phyloP scores from a whole-genome alignment of 2,888 invertebrate genomes.

The Chrysodeixis includens region DNA sequence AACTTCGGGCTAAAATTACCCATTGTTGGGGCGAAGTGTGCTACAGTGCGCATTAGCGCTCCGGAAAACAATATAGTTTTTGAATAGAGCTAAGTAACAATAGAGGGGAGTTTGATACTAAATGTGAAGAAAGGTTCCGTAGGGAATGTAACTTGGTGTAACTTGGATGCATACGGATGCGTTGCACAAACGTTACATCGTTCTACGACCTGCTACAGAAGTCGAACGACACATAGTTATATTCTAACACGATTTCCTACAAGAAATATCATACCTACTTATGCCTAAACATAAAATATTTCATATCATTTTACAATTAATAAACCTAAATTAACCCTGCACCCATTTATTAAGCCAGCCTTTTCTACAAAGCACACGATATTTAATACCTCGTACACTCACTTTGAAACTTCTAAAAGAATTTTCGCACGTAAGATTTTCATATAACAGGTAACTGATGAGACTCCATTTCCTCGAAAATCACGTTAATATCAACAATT shows the following conservation, averaged over 20 bases:
- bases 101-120: conserved; percentile 9
- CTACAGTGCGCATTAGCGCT: conserved; percentile 34
- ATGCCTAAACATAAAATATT: too few relatives aligned
- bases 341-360: neutral
- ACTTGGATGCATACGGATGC: neutral
- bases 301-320: too few relatives aligned
- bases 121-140: conserved; percentile 36
- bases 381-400: neutral
- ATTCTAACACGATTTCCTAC: too few relatives aligned
- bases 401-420: neutral
- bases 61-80: conserved; percentile 51
- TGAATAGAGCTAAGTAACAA: conserved; percentile 54
- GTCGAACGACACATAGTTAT: too few relatives aligned
- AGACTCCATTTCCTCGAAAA: conserved; percentile 7
- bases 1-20: conserved; percentile 30
- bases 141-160: neutral
- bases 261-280: too few relatives aligned
- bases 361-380: neutral
- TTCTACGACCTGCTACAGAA: too few relatives aligned
- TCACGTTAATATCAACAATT: conserved; percentile 18
- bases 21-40: conserved; percentile 45
- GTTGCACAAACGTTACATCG: too few relatives aligned
- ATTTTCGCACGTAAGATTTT: neutral
- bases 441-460: neutral
- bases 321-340: too few relatives aligned